Evolutionary conservation across 2,797 vertebrate species (phyloP).

Genomic region (Varecia variegata): DNA sequence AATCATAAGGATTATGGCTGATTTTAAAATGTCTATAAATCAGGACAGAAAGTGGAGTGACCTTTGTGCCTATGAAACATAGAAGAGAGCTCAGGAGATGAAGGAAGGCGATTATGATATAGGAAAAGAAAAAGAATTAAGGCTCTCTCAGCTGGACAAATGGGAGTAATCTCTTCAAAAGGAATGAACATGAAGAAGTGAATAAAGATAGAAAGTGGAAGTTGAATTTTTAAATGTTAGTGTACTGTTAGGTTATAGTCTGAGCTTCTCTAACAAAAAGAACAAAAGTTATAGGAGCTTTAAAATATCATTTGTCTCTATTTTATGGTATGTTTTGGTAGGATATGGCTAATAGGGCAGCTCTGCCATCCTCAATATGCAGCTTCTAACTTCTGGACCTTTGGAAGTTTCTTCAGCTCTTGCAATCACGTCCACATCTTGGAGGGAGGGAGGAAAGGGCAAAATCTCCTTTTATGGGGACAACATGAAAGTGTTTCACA

Average conservation of each 20-base stretch:
- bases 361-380: rapidly evolving
- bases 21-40: neutral
- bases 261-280: neutral
- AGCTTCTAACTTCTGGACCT: neutral
- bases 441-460: neutral
- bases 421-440: neutral
- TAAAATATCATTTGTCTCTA: neutral
- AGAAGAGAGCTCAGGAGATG: neutral
- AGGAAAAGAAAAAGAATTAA: neutral
- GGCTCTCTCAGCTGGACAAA: neutral
- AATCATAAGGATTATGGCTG: neutral
- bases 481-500: neutral
- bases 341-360: rapidly evolving
- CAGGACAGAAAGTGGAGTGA: neutral
- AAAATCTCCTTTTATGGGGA: neutral
- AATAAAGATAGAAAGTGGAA: neutral
- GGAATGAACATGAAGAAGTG: neutral
- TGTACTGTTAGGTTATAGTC: neutral
- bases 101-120: neutral
- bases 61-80: neutral
- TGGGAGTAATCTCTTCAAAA: neutral
- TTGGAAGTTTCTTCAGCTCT: neutral
- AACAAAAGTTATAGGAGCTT: neutral
- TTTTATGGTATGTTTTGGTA: neutral
- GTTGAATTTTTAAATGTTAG: neutral